These are phyloP conservation scores for Apocrypta bakeri DNA, from an alignment of 1,140 invertebrate species.

Conservation along the genomic window DNA sequence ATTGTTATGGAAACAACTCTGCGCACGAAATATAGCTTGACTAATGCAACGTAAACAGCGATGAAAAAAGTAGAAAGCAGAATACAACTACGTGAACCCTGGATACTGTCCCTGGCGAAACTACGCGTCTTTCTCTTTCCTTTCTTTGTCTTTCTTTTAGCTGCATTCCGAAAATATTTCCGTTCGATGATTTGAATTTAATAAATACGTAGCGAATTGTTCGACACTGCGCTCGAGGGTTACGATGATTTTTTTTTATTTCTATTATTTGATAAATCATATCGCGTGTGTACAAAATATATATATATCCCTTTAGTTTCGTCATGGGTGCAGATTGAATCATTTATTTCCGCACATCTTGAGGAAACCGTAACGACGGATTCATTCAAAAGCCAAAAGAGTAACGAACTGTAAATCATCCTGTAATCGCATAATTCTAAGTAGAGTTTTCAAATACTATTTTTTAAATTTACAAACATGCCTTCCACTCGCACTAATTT, in stretches of 20 bases:
- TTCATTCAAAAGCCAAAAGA: not conserved
- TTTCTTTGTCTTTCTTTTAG: not conserved
- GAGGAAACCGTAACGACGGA: not conserved
- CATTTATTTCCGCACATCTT: not conserved
- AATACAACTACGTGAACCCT: slow-evolving; percentile 13
- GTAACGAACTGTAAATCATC: slow-evolving; percentile 18
- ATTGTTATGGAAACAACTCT: slow-evolving; percentile 62
- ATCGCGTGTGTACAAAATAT: no score
- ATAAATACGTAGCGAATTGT: not conserved
- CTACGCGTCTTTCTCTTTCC: not conserved
- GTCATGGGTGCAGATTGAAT: not conserved
- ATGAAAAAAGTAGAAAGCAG: slow-evolving; percentile 22
- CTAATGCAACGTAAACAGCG: slow-evolving; percentile 58
- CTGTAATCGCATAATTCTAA: not conserved
- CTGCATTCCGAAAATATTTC: not conserved
- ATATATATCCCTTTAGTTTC: not conserved
- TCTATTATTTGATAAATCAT: no score
- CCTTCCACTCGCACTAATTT: not conserved
- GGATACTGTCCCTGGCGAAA: not conserved
- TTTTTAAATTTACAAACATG: slow-evolving; percentile 16
- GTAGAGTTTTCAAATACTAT: slow-evolving; percentile 4
- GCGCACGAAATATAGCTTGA: slow-evolving; percentile 62
- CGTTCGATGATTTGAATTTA: not conserved
- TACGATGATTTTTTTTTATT: not conserved
- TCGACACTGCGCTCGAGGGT: no score